A percentile compares a stretch with the other conserved stretches of the same genome.
These are phyloP conservation scores for Rhynchotus rufescens DNA, from an alignment of 2,797 vertebrate genomes.

Conservation along the genomic window DNA sequence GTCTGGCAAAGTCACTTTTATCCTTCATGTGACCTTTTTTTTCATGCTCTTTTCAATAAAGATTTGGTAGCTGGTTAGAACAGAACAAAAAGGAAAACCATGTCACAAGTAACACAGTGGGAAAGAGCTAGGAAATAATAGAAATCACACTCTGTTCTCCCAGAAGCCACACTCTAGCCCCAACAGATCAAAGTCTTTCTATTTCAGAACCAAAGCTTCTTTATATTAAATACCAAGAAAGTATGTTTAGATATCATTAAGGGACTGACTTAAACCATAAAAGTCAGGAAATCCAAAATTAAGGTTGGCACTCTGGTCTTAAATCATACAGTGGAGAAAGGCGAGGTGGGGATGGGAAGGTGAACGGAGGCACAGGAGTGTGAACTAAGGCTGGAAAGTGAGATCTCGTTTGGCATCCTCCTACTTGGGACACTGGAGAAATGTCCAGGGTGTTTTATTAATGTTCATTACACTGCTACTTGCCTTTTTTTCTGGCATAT, in stretches of 20 bases:
- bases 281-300: constrained; percentile 64
- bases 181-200: constrained; percentile 63
- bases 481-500: background rate
- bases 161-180: background rate
- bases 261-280: constrained; percentile 57
- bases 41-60: background rate
- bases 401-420: background rate
- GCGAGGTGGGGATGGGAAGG: background rate
- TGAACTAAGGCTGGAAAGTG: background rate
- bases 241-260: constrained; percentile 67
- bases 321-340: constrained; percentile 8
- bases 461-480: background rate
- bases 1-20: background rate
- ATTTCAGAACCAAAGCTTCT: constrained; percentile 70
- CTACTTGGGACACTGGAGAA: background rate
- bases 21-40: background rate
- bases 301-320: constrained; percentile 54
- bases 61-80: background rate
- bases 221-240: constrained; percentile 69
- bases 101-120: constrained; percentile 21
- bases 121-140: constrained; percentile 50
- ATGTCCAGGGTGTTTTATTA: background rate
- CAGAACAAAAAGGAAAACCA: constrained; percentile 40
- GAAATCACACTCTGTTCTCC: constrained; percentile 6
- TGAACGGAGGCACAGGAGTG: background rate